phyloP scores from a whole-genome alignment of 1,140 invertebrate genomes.

The Augochlora pura region DNA sequence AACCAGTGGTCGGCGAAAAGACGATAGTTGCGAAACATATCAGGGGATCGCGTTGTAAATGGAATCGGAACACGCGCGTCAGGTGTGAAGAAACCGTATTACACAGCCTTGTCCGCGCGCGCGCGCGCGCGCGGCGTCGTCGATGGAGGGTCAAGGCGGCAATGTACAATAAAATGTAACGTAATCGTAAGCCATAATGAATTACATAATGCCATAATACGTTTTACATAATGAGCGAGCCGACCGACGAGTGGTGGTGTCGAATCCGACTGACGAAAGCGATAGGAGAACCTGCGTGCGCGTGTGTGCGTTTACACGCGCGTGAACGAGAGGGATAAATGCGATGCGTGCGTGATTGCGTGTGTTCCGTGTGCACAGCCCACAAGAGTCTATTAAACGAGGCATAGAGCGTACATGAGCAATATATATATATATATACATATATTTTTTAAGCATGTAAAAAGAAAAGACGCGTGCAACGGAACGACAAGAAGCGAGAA shows the following conservation, averaged over 20 bases:
- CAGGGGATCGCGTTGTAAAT: no score
- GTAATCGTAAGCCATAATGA: slow-evolving; percentile 78
- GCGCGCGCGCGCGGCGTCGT: background rate
- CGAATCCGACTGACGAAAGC: slow-evolving; percentile 67
- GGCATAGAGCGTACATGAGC: slow-evolving; percentile 62
- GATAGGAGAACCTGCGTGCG: no score
- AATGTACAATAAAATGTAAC: slow-evolving; percentile 73
- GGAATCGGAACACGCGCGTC: slow-evolving; percentile 16
- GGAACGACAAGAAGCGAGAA: background rate
- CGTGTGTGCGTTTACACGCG: no score
- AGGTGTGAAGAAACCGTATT: slow-evolving; percentile 5
- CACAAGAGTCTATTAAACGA: slow-evolving; percentile 70
- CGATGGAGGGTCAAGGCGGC: slow-evolving; percentile 65
- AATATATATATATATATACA: slow-evolving; percentile 63
- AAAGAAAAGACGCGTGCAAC: slow-evolving; percentile 12
- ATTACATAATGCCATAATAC: slow-evolving; percentile 78
- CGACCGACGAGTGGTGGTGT: slow-evolving; percentile 41
- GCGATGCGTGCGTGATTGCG: slow-evolving; percentile 24
- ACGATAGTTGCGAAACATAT: background rate
- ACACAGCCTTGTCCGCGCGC: slow-evolving; percentile 40
- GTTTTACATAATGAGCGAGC: slow-evolving; percentile 72
- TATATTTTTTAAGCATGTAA: slow-evolving; percentile 68
- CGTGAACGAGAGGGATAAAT: no score
- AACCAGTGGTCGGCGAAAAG: background rate
- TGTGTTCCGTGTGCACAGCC: slow-evolving; percentile 56